These are phyloP conservation scores for Melanotaenia nigrans DNA, from an alignment of 2,797 vertebrate genomes.

Conservation along the genomic window DNA sequence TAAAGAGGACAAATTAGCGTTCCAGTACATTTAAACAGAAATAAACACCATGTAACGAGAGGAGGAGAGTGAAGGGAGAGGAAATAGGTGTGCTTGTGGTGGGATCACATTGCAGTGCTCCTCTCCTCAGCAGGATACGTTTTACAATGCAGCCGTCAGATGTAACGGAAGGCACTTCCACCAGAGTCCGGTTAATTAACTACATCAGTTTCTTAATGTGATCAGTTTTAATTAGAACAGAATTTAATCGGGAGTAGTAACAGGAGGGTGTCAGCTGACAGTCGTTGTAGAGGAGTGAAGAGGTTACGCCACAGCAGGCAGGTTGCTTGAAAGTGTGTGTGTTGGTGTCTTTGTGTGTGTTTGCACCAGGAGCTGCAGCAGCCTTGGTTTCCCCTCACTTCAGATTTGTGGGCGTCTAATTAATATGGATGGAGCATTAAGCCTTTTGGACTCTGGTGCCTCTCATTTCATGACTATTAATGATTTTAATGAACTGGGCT, in stretches of 20 bases:
- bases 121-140: slow-evolving; percentile 79
- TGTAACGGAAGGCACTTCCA: slow-evolving; percentile 88
- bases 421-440: slow-evolving; percentile 99
- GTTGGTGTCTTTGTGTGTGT: slow-evolving; percentile 26
- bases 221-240: slow-evolving; percentile 99
- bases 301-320: slow-evolving; percentile 86
- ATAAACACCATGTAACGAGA: background rate
- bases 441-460: slow-evolving; percentile 97
- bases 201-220: slow-evolving; percentile 99
- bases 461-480: slow-evolving; percentile 99
- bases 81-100: background rate
- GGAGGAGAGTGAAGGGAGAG: background rate
- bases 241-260: slow-evolving; percentile 93
- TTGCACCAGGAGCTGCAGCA: slow-evolving; percentile 38
- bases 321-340: slow-evolving; percentile 80
- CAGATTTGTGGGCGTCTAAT: slow-evolving; percentile 96
- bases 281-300: slow-evolving; percentile 37
- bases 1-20: slow-evolving; percentile 15
- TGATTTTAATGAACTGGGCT: slow-evolving; percentile 99
- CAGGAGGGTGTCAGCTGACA: slow-evolving; percentile 69
- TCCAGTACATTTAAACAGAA: slow-evolving; percentile 23
- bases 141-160: slow-evolving; percentile 88
- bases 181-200: slow-evolving; percentile 97
- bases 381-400: slow-evolving; percentile 82
- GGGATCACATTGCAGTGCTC: slow-evolving; percentile 62